Base-by-base conservation (phyloP, 2,888 invertebrate species). In the Noctua fimbriata region DNA sequence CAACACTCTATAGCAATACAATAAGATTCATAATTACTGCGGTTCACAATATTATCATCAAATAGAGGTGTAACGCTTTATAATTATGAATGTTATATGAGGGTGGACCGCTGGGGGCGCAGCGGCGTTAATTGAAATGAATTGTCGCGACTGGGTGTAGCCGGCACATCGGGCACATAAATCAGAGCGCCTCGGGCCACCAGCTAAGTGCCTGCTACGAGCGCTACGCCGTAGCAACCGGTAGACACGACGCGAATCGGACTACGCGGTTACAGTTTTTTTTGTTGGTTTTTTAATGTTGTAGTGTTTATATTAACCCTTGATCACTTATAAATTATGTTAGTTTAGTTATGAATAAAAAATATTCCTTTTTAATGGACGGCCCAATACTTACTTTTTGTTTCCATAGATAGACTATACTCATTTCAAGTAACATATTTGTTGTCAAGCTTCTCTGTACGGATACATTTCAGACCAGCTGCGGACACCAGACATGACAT, bases 91-190 rank as follows among this genome's bases (percentile, higher is more conserved):
- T 84, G 75, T 84, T 83, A 84, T 88, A 88, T 85, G 83, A 87
- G 85, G 81, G 86, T 92, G 89, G 91, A 90, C 90, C 92, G 90
- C 94, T 89, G 89, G 89, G 92, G 95, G 95, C 94, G 92, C 88
- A 88, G 90, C 79, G 89, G 93, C 94, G 94, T 93, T 97, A 97
- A 97, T 97, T 97, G 97, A 97, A 97, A 97, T 97, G 95, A 96
- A 97, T 96, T 96, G 97, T 96, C 95, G 94, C 94, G 94, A 93
- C 93, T 93, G 93, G 92, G 91, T 93, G 95, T 93, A 94, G 95
- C 92, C 91, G 93, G 94, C 92, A 96, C 95, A 96, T 96, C 92
- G 92, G 93, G 94, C 93, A 96, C 95, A 96, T 96, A 96, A 96
- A 96, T 96, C 96, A 96, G 94, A 91, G 92, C 92, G 96, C 96